Percentiles rank a stretch among this genome's conserved stretches.
Conservation (phyloP, 1,140 invertebrate genomes). For the Acromyrmex heyeri region DNA sequence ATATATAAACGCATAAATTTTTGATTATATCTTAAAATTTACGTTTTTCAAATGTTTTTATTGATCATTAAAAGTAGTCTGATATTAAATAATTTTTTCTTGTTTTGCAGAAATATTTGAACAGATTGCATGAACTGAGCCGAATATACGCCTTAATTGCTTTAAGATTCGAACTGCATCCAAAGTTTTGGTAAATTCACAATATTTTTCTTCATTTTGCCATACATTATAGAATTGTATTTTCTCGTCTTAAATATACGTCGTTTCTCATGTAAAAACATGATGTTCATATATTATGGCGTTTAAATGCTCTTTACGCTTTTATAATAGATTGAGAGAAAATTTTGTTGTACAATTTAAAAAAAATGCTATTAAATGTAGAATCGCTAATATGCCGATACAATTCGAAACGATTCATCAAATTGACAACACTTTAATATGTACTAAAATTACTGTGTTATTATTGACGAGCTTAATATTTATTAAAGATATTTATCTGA, state of each 20-base stretch:
- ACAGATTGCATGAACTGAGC: constrained; percentile 82
- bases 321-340: background rate
- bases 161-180: constrained; percentile 78
- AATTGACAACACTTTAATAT: constrained; percentile 18
- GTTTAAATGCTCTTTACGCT: background rate
- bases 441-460: constrained; percentile 65
- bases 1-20: background rate
- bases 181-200: constrained; percentile 77
- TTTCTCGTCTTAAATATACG: background rate
- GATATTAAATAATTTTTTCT: constrained; percentile 53
- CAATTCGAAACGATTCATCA: background rate
- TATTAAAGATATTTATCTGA: constrained; percentile 49
- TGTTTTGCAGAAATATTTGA: constrained; percentile 83
- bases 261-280: constrained; percentile 20
- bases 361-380: constrained; percentile 10
- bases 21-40: background rate
- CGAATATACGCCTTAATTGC: constrained; percentile 80
- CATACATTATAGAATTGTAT: background rate
- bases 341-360: constrained; percentile 23
- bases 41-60: background rate
- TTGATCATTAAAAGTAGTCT: background rate
- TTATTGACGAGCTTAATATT: constrained; percentile 65
- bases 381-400: background rate
- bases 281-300: background rate
- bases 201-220: constrained; percentile 31